phyloP scores from a whole-genome alignment of 1,140 invertebrate genomes.

The Microplitis demolitor region DNA sequence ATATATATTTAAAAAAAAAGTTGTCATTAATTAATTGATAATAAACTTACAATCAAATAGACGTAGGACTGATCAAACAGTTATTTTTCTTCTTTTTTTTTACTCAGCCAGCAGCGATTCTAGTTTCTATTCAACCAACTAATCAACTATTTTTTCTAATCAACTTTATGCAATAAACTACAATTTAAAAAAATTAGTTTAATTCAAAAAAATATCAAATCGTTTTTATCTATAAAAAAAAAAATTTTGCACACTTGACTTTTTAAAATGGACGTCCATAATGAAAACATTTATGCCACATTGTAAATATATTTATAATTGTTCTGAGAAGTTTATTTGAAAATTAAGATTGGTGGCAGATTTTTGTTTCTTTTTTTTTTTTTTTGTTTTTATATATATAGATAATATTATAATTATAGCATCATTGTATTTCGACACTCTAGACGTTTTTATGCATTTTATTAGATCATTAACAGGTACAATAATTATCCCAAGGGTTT shows the following conservation, averaged over 20 bases:
- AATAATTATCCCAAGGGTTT: background rate
- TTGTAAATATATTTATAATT: background rate
- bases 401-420: background rate
- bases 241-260: background rate
- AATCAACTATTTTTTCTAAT: too few relatives aligned
- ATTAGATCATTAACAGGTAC: conserved; percentile 11
- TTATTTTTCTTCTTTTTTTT: background rate
- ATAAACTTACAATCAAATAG: background rate
- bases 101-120: background rate
- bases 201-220: background rate
- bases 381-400: background rate
- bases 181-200: background rate
- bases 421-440: background rate
- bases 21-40: background rate
- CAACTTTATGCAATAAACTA: background rate
- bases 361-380: background rate
- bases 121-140: too few relatives aligned
- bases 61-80: background rate
- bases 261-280: background rate
- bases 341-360: background rate
- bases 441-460: background rate
- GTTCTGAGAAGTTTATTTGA: background rate
- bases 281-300: conserved; percentile 12
- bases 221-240: background rate
- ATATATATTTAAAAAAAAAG: background rate